Conservation (phyloP, 2,888 invertebrate species). For the Pherbina coryleti region DNA sequence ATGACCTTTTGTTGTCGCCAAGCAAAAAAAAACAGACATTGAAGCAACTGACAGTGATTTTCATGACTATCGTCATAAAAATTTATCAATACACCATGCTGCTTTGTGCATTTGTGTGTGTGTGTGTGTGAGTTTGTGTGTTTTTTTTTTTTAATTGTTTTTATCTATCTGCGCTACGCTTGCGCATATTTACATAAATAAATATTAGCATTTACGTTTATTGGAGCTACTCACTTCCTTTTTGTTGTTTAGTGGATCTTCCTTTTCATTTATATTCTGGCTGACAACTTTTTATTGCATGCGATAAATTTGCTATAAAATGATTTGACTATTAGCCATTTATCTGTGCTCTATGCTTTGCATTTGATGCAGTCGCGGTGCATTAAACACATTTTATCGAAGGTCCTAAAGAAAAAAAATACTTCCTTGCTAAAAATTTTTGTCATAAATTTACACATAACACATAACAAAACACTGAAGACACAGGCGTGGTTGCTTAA, state of each 20-base stretch:
- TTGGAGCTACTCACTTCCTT: neutral
- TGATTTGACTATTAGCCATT: conserved; percentile 2
- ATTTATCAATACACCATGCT: too few relatives aligned
- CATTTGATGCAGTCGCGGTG: neutral
- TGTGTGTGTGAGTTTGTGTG: neutral
- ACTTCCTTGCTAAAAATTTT: too few relatives aligned
- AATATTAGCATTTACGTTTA: neutral
- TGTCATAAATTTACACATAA: too few relatives aligned
- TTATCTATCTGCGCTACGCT: neutral
- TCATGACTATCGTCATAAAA: too few relatives aligned
- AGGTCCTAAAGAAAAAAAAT: neutral
- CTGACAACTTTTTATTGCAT: neutral
- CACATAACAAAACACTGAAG: too few relatives aligned
- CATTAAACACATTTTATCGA: neutral
- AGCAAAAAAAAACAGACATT: too few relatives aligned
- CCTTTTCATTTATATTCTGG: neutral
- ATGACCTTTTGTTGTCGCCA: too few relatives aligned
- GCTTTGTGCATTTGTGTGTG: neutral
- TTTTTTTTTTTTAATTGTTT: neutral
- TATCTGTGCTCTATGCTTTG: neutral
- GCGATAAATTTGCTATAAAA: conserved; percentile 18
- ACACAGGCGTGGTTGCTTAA: too few relatives aligned
- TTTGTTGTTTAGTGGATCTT: neutral
- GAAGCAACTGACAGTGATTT: too few relatives aligned
- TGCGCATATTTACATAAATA: neutral